Evolutionary conservation across 1,140 invertebrate species (phyloP), one percentile per base, ranked within the genome.

Genomic region (Drosophila ambigua): DNA sequence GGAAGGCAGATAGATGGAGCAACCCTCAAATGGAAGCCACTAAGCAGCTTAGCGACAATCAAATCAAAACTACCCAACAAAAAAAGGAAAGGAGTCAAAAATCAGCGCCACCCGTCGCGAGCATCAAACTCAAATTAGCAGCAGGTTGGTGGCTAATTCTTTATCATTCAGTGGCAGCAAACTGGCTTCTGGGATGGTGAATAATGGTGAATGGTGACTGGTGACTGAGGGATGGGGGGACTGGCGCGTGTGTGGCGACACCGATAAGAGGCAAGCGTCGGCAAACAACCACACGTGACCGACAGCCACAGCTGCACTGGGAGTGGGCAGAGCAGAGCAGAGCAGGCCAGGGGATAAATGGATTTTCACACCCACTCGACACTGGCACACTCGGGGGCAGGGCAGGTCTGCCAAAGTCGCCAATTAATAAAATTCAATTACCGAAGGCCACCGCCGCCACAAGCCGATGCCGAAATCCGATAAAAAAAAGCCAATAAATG

Each of bases 101-200:
- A 53, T 54, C 67, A 50, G 31, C 44, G 54, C 74, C 41, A 53
- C 49, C 49, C 59, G 63, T 54, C 35, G 48, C 43, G 15, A 69
- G 68, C 58, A 81, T 81, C 82, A 87, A 78, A 82, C 82, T 79
- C 79, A 87, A 87, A 87, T 87, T 87, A 87, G 82, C 83, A 79
- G 41, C 83, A 79, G 65, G 66, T 87, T 88, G 82, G 82, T 88
- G 62, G 69, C 83, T 87, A 87, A 87, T 85, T 85, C 80, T 82
- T 72, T 88, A 87, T 87, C 82, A 87, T 48, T 58, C 23, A 13
- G 11, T 16, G 64, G 8, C 39, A 61, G 62, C 78, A 68, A 73
- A 60, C 45, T 52, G 11, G 1, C 44, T 35, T 1, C 45, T 26
- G 7, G 4, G 3, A n/a, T 23, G 44, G 41, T 39, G 49, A 20